Conservation (phyloP, 2,797 vertebrate species). For the Eulemur coronatus region DNA sequence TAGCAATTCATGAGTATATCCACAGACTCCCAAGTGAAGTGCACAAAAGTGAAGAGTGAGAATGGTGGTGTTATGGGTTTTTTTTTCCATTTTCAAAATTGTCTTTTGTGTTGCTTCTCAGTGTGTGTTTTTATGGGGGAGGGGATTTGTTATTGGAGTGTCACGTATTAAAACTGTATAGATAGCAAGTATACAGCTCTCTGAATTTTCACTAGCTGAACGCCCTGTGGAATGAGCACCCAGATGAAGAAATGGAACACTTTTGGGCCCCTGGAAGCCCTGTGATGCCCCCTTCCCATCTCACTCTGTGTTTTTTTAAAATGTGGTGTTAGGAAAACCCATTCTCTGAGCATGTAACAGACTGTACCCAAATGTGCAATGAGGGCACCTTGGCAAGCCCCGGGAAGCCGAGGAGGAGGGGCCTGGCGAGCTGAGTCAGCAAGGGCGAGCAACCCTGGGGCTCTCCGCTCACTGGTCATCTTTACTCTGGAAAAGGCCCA, state of each 20-base stretch:
- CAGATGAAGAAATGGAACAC: neutral
- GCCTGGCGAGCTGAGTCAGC: neutral
- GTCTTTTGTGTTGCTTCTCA: neutral
- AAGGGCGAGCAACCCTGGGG: no score
- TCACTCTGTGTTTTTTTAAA: neutral
- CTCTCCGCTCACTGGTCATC: neutral
- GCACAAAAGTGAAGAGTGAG: neutral
- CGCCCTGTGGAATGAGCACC: neutral
- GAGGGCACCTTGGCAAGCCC: neutral
- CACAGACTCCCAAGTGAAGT: neutral
- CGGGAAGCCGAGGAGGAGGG: neutral
- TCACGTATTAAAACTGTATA: neutral
- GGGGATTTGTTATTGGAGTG: neutral
- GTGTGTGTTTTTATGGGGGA: neutral
- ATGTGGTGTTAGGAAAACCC: neutral
- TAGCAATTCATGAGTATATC: neutral
- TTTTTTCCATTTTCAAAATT: neutral
- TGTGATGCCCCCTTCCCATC: neutral
- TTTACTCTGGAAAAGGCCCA: neutral
- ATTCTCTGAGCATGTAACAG: neutral
- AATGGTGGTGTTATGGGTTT: rapidly evolving
- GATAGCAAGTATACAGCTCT: rapidly evolving
- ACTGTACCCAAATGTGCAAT: neutral
- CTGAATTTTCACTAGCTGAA: neutral
- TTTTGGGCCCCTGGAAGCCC: neutral